phyloP scores from a whole-genome alignment of 2,797 vertebrate species.

The Enteromius mattozi region DNA sequence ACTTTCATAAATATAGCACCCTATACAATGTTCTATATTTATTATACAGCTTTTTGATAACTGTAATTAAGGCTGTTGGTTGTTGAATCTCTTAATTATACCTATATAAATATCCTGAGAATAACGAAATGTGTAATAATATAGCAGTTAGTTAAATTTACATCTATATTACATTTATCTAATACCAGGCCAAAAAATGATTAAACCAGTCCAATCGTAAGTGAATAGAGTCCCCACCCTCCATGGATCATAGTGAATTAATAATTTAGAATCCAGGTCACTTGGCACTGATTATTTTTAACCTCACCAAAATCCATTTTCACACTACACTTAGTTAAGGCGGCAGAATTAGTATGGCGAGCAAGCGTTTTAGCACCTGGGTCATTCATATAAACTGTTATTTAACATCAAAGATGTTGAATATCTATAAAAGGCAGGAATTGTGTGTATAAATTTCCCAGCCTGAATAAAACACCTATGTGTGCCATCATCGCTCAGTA shows the following conservation, averaged over 20 bases:
- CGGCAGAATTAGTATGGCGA: slow-evolving; percentile 9
- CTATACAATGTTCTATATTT: background rate
- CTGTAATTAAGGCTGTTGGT: background rate
- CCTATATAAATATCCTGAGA: background rate
- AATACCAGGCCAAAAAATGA: background rate
- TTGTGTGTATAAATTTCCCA: background rate
- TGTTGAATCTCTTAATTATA: background rate
- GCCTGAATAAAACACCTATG: background rate
- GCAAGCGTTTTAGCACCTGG: background rate
- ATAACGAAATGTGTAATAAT: slow-evolving; percentile 3
- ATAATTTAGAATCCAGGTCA: slow-evolving; percentile 39
- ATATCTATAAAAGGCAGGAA: background rate
- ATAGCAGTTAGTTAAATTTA: background rate
- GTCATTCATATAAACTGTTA: background rate
- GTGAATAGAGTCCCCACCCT: slow-evolving; percentile 8
- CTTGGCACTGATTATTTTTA: slow-evolving; percentile 50
- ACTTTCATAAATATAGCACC: background rate
- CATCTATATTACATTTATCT: background rate
- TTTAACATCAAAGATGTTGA: background rate
- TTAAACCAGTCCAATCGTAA: slow-evolving; percentile 24
- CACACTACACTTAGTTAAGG: slow-evolving; percentile 7
- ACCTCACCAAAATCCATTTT: slow-evolving; percentile 31
- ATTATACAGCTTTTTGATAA: background rate
- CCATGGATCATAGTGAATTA: slow-evolving; percentile 20
- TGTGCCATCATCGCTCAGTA: background rate